Base-by-base conservation (phyloP, 1,140 invertebrate genomes). In the Saxidomus purpurata region DNA sequence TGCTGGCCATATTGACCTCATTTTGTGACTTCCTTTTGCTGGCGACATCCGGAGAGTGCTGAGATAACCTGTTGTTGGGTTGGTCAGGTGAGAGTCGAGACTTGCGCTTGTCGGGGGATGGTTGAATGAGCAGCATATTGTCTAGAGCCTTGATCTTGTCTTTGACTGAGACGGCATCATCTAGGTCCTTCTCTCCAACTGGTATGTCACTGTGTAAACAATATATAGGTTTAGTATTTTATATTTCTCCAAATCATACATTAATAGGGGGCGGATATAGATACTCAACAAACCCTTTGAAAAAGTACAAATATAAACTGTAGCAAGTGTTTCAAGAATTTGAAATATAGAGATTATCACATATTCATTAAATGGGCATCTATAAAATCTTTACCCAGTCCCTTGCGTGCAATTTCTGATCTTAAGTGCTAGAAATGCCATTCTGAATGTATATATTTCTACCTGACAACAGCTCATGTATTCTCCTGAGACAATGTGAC, bases 81-180 rank as follows among this genome's bases (percentile, higher is more conserved):
- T 43, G n/a, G 40, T 74, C 69, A 6, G 69, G 63, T 36, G 49
- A 19, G 6, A 71, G n/a, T 28, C 49, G 69, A 13, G 86, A 88
- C n/a, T 34, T 38, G 34, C 77, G 86, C 43, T 88, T 88, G 86
- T 79, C 61, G 0, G 86, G 86, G 0, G 86, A 88, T 25, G 76
- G 86, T 19, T 79, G 71, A 17, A 88, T 71, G 43, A 88, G 43
- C 0, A 88, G 76, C n/a, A 69, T 88, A 59, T 43, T 81, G 36
- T 88, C 77, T 4, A 88, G 40, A 52, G 86, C 86, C 25, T 81
- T 80, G 0, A 79, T 67, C 43, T 88, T 88, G 25, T 88, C 86
- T 31, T 88, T 88, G 28, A 88, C 36, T 4, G 86, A 81, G 8
- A 81, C 22, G 11, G 9, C 47, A 69, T 81, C 86, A 81, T 88